Evolutionary conservation across 2,113 vertebrate genomes (phyloP).

Genomic region (Raphicerus campestris): DNA sequence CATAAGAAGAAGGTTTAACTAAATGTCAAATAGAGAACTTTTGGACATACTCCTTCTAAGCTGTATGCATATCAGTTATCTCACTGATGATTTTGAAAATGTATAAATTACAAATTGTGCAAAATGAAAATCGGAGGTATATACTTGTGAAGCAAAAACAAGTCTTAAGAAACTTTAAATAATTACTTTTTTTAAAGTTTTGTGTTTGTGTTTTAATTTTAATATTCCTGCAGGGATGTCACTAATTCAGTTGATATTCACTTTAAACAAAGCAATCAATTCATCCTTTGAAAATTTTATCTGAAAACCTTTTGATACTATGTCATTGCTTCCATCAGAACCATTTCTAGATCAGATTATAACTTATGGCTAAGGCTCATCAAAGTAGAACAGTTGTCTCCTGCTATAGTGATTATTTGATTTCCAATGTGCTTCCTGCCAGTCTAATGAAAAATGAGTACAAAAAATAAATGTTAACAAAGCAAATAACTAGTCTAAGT

Average conservation of each 20-base stretch:
- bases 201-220: conserved; percentile 17
- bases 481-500: not conserved
- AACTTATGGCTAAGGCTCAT: not conserved
- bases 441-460: not conserved
- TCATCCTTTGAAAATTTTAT: not conserved
- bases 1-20: not conserved
- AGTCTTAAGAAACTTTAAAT: not conserved
- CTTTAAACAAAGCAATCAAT: not conserved
- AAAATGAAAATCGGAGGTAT: not conserved
- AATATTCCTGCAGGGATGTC: not conserved
- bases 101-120: not conserved
- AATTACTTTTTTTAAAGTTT: not conserved
- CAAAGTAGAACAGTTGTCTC: not conserved
- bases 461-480: conserved; percentile 17
- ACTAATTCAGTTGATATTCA: not conserved
- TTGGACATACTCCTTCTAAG: not conserved
- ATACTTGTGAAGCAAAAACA: not conserved
- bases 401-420: not conserved
- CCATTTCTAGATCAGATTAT: not conserved
- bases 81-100: not conserved
- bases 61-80: not conserved
- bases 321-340: not conserved
- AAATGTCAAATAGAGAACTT: not conserved
- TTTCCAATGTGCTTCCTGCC: not conserved
- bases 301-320: not conserved